Conservation (phyloP, 1,140 invertebrate genomes). For the Polypedilum vanderplanki region DNA sequence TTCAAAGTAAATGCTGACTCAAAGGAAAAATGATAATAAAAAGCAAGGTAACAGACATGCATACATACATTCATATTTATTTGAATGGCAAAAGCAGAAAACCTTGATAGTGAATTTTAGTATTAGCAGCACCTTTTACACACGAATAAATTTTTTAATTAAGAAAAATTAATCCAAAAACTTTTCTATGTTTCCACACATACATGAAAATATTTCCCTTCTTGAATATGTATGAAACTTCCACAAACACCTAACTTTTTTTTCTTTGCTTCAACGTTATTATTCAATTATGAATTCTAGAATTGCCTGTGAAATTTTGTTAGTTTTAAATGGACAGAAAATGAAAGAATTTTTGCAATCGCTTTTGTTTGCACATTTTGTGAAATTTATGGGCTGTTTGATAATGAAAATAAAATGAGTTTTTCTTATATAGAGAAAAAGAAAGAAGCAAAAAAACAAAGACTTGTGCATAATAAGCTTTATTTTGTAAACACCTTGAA, state of each 20-base stretch:
- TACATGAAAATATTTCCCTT: conserved; percentile 5
- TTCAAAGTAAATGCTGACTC: too few species aligned
- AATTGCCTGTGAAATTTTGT: too few species aligned
- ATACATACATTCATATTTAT: too few species aligned
- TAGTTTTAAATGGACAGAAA: too few species aligned
- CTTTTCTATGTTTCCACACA: background rate
- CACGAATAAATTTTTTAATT: conserved; percentile 27
- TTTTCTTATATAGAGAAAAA: background rate
- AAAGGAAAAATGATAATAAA: too few species aligned
- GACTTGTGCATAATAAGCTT: background rate
- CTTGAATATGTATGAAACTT: background rate
- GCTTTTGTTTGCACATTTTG: too few species aligned
- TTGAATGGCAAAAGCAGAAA: too few species aligned
- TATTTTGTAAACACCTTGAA: background rate
- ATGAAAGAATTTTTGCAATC: too few species aligned
- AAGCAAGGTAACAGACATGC: too few species aligned
- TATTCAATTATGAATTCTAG: too few species aligned
- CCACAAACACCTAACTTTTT: background rate
- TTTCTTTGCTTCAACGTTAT: background rate
- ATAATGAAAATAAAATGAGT: background rate
- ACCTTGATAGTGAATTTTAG: conserved; percentile 25
- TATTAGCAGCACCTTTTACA: background rate
- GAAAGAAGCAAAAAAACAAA: background rate
- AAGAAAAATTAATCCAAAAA: conserved; percentile 24
- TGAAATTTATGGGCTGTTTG: too few species aligned